Conservation (phyloP, 2,797 vertebrate species). For the Macrochelys suwanniensis region DNA sequence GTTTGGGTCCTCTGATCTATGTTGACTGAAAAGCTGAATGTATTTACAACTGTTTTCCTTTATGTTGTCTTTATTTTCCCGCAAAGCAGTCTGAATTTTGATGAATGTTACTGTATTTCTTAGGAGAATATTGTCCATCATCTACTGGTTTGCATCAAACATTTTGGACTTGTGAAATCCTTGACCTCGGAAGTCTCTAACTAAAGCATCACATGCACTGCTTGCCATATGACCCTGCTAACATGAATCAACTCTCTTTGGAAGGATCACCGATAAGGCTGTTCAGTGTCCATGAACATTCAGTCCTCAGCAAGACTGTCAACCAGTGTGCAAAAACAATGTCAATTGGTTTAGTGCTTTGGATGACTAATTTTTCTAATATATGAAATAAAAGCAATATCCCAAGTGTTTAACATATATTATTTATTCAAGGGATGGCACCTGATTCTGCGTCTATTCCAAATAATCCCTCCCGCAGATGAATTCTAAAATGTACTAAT, state of each 20-base stretch:
- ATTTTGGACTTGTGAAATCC: neutral
- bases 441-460: neutral
- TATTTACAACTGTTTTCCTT: neutral
- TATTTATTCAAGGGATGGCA: neutral
- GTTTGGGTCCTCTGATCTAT: neutral
- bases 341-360: neutral
- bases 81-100: neutral
- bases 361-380: neutral
- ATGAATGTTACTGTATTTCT: neutral
- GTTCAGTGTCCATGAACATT: conserved; percentile 18
- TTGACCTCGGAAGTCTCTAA: conserved; percentile 38
- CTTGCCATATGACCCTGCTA: conserved; percentile 26
- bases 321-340: neutral
- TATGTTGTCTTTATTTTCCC: neutral
- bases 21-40: neutral
- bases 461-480: neutral
- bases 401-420: neutral
- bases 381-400: neutral
- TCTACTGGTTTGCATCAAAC: neutral
- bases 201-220: conserved; percentile 10
- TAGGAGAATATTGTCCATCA: neutral
- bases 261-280: conserved; percentile 55
- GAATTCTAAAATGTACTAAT: neutral
- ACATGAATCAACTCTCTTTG: neutral
- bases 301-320: neutral